Base-by-base conservation (phyloP, 2,888 invertebrate species). In the Lasioglossum calceatum region DNA sequence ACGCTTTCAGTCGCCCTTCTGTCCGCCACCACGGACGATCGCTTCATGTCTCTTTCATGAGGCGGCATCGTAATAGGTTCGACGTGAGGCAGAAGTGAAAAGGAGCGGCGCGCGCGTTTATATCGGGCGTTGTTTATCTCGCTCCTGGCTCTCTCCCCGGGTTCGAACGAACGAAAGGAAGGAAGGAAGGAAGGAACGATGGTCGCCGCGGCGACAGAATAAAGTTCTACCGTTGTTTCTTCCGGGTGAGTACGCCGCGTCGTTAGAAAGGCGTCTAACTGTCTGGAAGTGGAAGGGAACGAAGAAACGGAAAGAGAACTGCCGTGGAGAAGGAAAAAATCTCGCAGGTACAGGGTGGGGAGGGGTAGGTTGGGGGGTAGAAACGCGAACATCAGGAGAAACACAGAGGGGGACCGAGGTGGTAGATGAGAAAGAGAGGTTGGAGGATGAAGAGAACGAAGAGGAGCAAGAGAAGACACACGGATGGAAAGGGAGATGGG, bases 241-340 rank as follows among this genome's bases (percentile, higher is more conserved):
- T 92, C 91, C 92, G 92, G 92, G 81, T 92, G 92, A 92, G 92
- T 89, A 90, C 86, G 82, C 86, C 83, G 87, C 88, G 88, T 92
- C 91, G 91, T 92, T 92, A 92, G 90, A 92, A 91, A 89, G 92
- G 90, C 92, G 91, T 90, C 92, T 88, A 92, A 92, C 90, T 92
- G 90, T 91, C 90, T 92, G 91, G 90, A 91, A 92, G 89, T 84
- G 82, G 86, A 86, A 71, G 85, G 87, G 87, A 82, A 86, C 77
- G 85, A 86, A 84, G 86, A 81, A 81, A 77, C 75, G 50, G 81
- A 61, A 61, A 64, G 67, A 42, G 77, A 72, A 75, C 61, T 32
- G 44, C 67, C 39, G 67, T 23, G 54, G 47, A 50, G 42, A 54
- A 79, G 44, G n/a, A 75, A 80, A 72, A 77, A 61, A 36, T 67